These are phyloP conservation scores for Pogonus chalceus DNA, from an alignment of 1,140 invertebrate genomes.

Conservation along the genomic window DNA sequence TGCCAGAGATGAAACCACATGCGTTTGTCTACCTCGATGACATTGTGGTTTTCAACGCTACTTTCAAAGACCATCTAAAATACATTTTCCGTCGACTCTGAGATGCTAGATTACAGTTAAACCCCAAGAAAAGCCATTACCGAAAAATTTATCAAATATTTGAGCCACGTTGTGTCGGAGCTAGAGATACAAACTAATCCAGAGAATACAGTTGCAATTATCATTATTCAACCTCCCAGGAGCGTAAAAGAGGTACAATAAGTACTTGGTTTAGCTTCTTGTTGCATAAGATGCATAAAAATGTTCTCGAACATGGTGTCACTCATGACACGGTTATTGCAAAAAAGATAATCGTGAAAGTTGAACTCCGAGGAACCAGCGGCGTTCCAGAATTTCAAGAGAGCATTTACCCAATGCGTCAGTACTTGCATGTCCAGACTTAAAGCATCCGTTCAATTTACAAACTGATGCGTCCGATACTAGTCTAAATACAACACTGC, in stretches of 20 bases:
- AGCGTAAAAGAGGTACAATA: not conserved
- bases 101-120: no score
- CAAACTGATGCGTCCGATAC: constrained; percentile 26
- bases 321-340: constrained; percentile 21
- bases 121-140: constrained; percentile 29
- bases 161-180: no score
- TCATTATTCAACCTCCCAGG: no score
- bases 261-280: not conserved
- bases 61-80: constrained; percentile 24
- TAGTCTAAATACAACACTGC: constrained; percentile 28
- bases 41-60: constrained; percentile 21
- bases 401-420: constrained; percentile 11
- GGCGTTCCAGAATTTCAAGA: constrained; percentile 10
- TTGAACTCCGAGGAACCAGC: constrained; percentile 6
- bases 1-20: no score
- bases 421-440: constrained; percentile 22
- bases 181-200: no score
- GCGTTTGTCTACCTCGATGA: no score
- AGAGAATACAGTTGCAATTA: no score
- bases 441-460: constrained; percentile 20
- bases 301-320: constrained; percentile 15
- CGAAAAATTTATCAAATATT: constrained; percentile 23
- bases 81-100: constrained; percentile 36
- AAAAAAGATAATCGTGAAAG: no score
- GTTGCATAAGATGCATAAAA: not conserved